Evolutionary conservation across 2,797 vertebrate genomes (phyloP), one percentile per base, ranked within the genome.

Genomic region (Ambastaia sidthimunki): DNA sequence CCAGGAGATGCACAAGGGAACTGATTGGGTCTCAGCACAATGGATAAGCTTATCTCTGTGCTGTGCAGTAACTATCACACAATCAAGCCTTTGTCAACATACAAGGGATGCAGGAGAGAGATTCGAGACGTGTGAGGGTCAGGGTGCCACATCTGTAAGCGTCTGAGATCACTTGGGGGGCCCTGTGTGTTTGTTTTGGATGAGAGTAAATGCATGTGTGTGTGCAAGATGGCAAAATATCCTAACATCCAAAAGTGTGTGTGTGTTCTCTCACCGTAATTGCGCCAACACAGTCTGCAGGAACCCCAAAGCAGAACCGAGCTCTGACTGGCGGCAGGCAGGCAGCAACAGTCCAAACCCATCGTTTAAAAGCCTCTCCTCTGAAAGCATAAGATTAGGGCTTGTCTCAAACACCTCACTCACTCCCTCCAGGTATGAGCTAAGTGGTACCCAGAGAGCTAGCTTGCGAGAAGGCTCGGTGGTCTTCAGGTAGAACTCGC

Each of bases 341-440:
- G 94, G 96, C 65, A 98, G 91, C 87, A 99, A 85, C 95, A 98
- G 96, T 81, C 93, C 92, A 76, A 99, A 99, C 0, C 98, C 97
- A 83, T 97, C 96, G 63, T 93, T 95, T 23, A 99, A 92, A 79
- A 99, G 90, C 90, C 95, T 96, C 74, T 98, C 97, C 84, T 99
- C 96, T 2, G 97, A 97, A 81, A 96, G 93, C 82, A 91, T 91
- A 57, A 98, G 91, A 80, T 82, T 87, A 83, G 84, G 34, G 88
- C 97, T 98, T 0, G 91, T 97, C 89, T 99, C 97, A 82, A 98
- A 98, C 73, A 97, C 96, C 90, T 98, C 97, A 2, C 95, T 94
- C 78, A 96, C 95, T 0, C 97, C 96, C 82, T 98, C 97, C 79
- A 98, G 88, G 85, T 98, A 99, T 1, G 95, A 92, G 55, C 94